Conservation (phyloP, 2,888 invertebrate genomes). For the Eupithecia exiguata region DNA sequence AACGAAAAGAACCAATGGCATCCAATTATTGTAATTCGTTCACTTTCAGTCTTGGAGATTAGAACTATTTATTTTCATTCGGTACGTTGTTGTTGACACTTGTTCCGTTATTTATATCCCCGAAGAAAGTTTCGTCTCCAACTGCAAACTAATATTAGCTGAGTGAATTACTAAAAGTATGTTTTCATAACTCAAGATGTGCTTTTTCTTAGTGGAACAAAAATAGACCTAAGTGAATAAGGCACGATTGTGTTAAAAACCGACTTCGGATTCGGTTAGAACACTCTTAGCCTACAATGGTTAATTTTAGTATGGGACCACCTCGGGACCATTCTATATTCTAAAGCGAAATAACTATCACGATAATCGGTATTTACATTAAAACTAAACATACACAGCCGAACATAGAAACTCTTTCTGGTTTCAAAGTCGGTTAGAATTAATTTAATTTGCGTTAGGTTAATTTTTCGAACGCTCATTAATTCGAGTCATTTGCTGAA, state of each 20-base stretch:
- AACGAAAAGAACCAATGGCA: neutral
- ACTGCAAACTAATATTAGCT: slow-evolving; percentile 16
- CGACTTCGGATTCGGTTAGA: neutral
- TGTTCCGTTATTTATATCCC: slow-evolving; percentile 30
- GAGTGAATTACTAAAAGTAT: slow-evolving; percentile 13
- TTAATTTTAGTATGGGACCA: too few relatives aligned
- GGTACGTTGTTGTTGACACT: slow-evolving; percentile 32
- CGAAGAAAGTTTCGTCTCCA: slow-evolving; percentile 20
- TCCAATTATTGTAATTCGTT: slow-evolving; percentile 13
- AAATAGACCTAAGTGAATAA: neutral
- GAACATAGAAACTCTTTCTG: neutral
- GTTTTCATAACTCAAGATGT: neutral
- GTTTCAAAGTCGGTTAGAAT: neutral
- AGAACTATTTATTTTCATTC: slow-evolving; percentile 32
- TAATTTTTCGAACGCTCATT: neutral
- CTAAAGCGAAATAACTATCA: too few relatives aligned
- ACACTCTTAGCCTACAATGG: too few relatives aligned
- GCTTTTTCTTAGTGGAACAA: neutral
- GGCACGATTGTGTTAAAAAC: neutral
- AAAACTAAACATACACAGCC: too few relatives aligned
- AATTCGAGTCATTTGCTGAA: neutral
- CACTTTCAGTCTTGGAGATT: slow-evolving; percentile 18
- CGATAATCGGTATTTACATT: too few relatives aligned
- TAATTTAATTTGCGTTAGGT: neutral
- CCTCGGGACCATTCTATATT: too few relatives aligned